A percentile compares a stretch with the other conserved stretches of the same genome.
These are phyloP conservation scores for Drosophila teissieri DNA, from an alignment of 1,140 invertebrate genomes.

Conservation along the genomic window DNA sequence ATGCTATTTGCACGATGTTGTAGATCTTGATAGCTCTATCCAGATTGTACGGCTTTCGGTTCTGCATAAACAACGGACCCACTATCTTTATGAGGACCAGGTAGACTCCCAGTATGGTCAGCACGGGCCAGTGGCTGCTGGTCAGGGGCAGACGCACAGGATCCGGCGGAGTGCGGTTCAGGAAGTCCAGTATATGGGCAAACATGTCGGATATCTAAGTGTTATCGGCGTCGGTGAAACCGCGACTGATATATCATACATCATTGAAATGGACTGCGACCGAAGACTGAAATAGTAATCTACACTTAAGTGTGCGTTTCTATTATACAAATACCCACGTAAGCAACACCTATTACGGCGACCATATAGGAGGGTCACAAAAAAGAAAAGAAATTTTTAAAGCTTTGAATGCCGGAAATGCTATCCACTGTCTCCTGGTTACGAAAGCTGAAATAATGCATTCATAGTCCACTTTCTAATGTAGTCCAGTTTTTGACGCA, in stretches of 20 bases:
- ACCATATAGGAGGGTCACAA: background rate
- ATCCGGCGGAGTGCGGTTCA: constrained; percentile 30
- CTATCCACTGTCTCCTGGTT: too few relatives aligned
- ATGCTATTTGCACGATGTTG: constrained; percentile 88
- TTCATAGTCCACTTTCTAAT: too few relatives aligned
- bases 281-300: constrained; percentile 8
- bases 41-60: constrained; percentile 91
- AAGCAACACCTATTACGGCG: background rate
- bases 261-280: background rate
- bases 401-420: too few relatives aligned
- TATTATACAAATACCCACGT: background rate
- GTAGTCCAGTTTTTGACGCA: too few relatives aligned
- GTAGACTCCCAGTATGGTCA: constrained; percentile 89
- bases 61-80: constrained; percentile 92
- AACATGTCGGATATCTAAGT: constrained; percentile 26
- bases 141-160: constrained; percentile 86
- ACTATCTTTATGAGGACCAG: constrained; percentile 87
- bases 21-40: constrained; percentile 90
- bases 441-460: too few relatives aligned
- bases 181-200: constrained; percentile 25
- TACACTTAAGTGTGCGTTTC: background rate
- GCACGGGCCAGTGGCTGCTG: constrained; percentile 89
- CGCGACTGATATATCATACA: constrained; percentile 4
- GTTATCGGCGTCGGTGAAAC: background rate
- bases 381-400: too few relatives aligned